A percentile compares a stretch with the other conserved stretches of the same genome.
These are phyloP conservation scores for Microdon myrmicae DNA, from an alignment of 2,888 invertebrate species.

Conservation along the genomic window DNA sequence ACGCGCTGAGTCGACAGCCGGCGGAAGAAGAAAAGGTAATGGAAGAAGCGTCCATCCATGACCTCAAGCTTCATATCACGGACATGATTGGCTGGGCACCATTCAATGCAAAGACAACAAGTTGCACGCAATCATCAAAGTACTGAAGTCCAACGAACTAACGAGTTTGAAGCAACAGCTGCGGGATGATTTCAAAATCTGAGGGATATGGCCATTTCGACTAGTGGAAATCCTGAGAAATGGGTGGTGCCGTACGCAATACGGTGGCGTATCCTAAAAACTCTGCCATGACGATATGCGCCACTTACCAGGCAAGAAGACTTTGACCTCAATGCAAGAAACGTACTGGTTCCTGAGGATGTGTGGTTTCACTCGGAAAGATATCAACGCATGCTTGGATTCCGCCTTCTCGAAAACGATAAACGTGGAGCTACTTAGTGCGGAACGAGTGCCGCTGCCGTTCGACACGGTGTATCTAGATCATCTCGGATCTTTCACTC, in stretches of 20 bases:
- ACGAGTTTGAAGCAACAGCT: neutral
- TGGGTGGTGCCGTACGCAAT: slow-evolving; percentile 11
- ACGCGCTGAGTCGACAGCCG: slow-evolving; percentile 10
- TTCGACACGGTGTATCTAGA: slow-evolving; percentile 10
- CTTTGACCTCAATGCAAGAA: neutral
- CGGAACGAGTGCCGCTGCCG: slow-evolving; percentile 8
- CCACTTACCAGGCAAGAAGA: slow-evolving; percentile 13
- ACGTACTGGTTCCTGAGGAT: no score
- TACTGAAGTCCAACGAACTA: neutral
- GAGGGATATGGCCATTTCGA: neutral
- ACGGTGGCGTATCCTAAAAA: slow-evolving; percentile 21
- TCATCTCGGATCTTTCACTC: slow-evolving; percentile 14
- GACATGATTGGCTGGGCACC: slow-evolving; percentile 7
- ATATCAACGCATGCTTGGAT: slow-evolving; percentile 24
- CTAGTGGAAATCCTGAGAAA: neutral
- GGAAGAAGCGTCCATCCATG: slow-evolving; percentile 9
- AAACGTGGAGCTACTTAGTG: slow-evolving; percentile 14
- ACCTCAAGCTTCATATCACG: slow-evolving; percentile 2
- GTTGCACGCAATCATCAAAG: slow-evolving; percentile 1
- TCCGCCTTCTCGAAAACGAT: slow-evolving; percentile 10
- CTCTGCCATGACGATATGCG: slow-evolving; percentile 19
- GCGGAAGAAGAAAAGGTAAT: neutral
- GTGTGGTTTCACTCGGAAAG: neutral
- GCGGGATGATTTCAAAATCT: neutral
- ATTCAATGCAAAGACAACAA: slow-evolving; percentile 14